phyloP scores from a whole-genome alignment of 2,113 vertebrate species.

The Polypterus bichir region DNA sequence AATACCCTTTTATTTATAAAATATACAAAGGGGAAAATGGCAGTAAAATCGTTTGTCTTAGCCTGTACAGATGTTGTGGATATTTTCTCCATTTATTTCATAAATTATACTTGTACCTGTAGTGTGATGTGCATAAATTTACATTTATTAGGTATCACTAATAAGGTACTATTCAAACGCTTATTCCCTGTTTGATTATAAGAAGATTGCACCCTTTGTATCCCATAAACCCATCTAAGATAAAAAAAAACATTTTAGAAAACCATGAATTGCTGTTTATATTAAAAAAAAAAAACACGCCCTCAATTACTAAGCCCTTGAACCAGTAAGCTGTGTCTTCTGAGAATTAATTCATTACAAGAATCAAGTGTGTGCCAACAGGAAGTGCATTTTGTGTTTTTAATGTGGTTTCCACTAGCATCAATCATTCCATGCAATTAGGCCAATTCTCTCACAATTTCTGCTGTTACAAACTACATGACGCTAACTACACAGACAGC shows the following conservation, averaged over 20 bases:
- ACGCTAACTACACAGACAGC: conserved; percentile 80
- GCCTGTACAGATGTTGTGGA: conserved; percentile 21
- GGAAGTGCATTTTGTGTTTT: conserved; percentile 60
- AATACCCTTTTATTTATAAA: conserved; percentile 1
- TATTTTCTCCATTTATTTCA: conserved; percentile 23
- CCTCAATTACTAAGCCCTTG: conserved; percentile 34
- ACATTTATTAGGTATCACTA: background rate
- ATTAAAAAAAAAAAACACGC: conserved; percentile 7
- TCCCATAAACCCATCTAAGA: background rate
- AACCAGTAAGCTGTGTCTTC: conserved; percentile 25
- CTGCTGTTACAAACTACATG: conserved; percentile 72
- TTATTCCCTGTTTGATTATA: background rate
- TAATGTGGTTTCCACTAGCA: conserved; percentile 76
- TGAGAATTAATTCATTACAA: conserved; percentile 44
- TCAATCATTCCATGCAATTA: conserved; percentile 84
- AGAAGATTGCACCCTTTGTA: background rate
- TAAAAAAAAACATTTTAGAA: background rate
- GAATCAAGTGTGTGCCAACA: conserved; percentile 47
- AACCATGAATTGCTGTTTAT: too few species aligned
- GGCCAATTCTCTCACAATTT: conserved; percentile 74
- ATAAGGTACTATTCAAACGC: background rate
- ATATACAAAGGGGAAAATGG: background rate
- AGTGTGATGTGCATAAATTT: conserved; percentile 19
- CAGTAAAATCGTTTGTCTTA: conserved; percentile 12
- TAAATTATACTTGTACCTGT: conserved; percentile 22